A percentile compares a stretch with the other conserved stretches of the same genome.
phyloP scores from a whole-genome alignment of 1,140 invertebrate species.

The Trypoxylus dichotomus region DNA sequence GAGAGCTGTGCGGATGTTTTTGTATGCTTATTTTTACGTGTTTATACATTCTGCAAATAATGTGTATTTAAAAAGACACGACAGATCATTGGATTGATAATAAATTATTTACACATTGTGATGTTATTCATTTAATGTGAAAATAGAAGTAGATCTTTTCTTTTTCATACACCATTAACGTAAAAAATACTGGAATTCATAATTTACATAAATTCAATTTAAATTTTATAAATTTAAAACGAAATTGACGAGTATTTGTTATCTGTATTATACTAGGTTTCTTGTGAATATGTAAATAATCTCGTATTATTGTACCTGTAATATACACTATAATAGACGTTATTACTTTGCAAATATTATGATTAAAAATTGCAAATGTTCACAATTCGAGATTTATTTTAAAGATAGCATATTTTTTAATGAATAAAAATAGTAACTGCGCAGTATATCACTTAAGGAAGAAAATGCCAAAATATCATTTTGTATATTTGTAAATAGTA shows the following conservation, averaged over 20 bases:
- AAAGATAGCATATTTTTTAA: background rate
- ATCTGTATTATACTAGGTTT: background rate
- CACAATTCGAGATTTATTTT: background rate
- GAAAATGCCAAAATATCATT: conserved; percentile 4
- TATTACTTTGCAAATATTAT: conserved; percentile 1
- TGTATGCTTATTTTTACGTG: background rate
- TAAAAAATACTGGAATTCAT: too few species aligned
- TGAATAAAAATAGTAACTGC: background rate
- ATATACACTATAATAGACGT: conserved; percentile 15
- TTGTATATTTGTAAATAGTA: conserved; percentile 19
- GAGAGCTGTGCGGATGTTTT: background rate
- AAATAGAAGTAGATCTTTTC: background rate
- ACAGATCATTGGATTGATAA: conserved; percentile 11
- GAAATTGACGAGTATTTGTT: background rate
- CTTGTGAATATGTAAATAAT: conserved; percentile 20
- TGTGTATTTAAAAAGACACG: background rate
- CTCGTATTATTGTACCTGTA: conserved; percentile 13
- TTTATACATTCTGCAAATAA: conserved; percentile 15
- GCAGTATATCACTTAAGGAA: conserved; percentile 3
- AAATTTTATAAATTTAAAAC: too few species aligned
- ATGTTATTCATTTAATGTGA: conserved; percentile 8
- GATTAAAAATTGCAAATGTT: background rate
- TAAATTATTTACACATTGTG: conserved; percentile 24
- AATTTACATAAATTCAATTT: too few species aligned
- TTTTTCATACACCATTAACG: too few species aligned